These are phyloP conservation scores for Cydia pomonella DNA, from an alignment of 1,140 invertebrate genomes.

Conservation along the genomic window DNA sequence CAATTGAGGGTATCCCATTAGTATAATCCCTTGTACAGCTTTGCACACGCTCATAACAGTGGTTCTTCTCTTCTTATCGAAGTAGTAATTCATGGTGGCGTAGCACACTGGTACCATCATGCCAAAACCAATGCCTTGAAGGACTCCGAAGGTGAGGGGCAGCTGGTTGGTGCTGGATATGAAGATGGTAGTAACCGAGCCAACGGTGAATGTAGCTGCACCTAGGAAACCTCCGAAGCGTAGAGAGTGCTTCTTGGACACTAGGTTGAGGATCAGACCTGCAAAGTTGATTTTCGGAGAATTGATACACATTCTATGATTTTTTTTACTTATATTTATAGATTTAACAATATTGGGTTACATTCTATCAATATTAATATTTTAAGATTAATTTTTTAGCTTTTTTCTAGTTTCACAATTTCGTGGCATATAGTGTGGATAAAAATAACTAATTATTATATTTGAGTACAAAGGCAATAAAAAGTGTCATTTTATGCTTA, in stretches of 20 bases:
- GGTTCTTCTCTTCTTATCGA: conserved; percentile 81
- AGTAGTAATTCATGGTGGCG: conserved; percentile 82
- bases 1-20: conserved; percentile 82
- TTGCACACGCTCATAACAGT: conserved; percentile 83
- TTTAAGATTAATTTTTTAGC: too few species aligned
- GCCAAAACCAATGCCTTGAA: conserved; percentile 82
- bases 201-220: conserved; percentile 75
- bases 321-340: too few species aligned
- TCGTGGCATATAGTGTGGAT: too few species aligned
- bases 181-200: conserved; percentile 78
- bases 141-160: conserved; percentile 80
- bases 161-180: conserved; percentile 79
- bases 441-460: too few species aligned
- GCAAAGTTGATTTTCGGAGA: conserved; percentile 41
- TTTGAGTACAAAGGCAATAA: too few species aligned
- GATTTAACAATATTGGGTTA: too few species aligned
- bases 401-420: too few species aligned
- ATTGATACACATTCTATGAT: too few species aligned
- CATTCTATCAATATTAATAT: too few species aligned
- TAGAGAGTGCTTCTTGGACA: conserved; percentile 78
- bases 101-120: conserved; percentile 82
- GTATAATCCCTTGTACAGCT: conserved; percentile 80
- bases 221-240: conserved; percentile 80
- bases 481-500: too few species aligned
- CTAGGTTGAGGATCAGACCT: conserved; percentile 81